Conservation (phyloP, 2,888 invertebrate genomes). For the Polietes domitor region DNA sequence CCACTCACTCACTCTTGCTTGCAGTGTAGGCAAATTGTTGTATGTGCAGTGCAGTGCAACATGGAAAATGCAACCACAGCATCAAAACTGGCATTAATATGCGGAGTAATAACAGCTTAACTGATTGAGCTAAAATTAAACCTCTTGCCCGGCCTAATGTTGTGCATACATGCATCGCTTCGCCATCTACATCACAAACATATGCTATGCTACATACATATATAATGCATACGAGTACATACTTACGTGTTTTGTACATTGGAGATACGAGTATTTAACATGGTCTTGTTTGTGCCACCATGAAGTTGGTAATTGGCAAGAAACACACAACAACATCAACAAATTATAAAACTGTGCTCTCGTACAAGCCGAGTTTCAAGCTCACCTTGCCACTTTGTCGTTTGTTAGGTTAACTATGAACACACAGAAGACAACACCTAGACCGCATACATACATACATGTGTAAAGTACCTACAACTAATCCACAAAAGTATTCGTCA, state of each 20-base stretch:
- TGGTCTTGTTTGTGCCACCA: conserved; percentile 44
- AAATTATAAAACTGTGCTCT: conserved; percentile 28
- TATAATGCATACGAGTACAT: no score
- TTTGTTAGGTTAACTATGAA: conserved; percentile 31
- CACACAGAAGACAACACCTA: no score
- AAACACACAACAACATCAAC: conserved; percentile 20
- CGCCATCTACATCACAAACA: not conserved
- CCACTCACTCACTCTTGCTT: not conserved
- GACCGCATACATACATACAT: not conserved
- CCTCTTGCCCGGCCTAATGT: not conserved
- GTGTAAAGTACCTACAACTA: not conserved
- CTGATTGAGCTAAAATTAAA: conserved; percentile 43
- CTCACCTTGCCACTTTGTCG: conserved; percentile 64
- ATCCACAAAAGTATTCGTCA: not conserved
- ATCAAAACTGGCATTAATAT: conserved; percentile 15
- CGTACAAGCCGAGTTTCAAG: conserved; percentile 52
- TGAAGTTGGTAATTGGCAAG: conserved; percentile 53
- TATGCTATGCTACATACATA: no score
- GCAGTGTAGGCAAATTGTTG: not conserved
- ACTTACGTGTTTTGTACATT: no score
- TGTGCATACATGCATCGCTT: no score
- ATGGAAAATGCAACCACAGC: not conserved
- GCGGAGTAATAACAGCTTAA: conserved; percentile 29
- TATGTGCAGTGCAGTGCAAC: not conserved
- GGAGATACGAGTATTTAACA: conserved; percentile 36